Evolutionary conservation across 2,888 invertebrate genomes (phyloP), one percentile per base, ranked within the genome.

Genomic region (Leucozona laternaria): DNA sequence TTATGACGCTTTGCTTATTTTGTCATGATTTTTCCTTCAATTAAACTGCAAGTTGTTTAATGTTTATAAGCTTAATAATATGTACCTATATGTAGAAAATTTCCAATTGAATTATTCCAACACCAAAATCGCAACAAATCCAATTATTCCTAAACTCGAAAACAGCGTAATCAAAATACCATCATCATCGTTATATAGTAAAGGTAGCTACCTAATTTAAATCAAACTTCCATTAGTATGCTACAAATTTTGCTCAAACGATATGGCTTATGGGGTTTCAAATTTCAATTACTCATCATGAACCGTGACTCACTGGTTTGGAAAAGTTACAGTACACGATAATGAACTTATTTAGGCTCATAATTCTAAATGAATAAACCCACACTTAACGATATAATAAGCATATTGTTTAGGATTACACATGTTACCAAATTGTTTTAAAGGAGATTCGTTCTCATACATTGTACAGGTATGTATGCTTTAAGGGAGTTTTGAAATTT

Each of bases 341-440:
- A 43, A 43, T 43, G 6, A n/a, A 43, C 43, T 43, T 43, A 43
- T n/a, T n/a, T 43, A n/a, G 43, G 43, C n/a, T n/a, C 43, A 43
- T 43, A 43, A 43, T n/a, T n/a, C n/a, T 43, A n/a, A 43, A n/a
- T 43, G n/a, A n/a, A 43, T 43, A n/a, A 43, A 43, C n/a, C n/a
- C 40, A 15, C 43, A 6, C 34, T 37, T 40, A 43, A 43, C 7
- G 43, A n/a, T 43, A 43, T 43, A 43, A 43, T 43, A 43, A n/a
- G n/a, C 43, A 43, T n/a, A 43, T n/a, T 43, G 43, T 43, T 7
- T 7, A n/a, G 7, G 43, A 43, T 8, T n/a, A 2, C n/a, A 43
- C 43, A 43, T 43, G n/a, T n/a, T 43, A 43, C n/a, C 6, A 43
- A 43, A 43, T 2, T n/a, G 6, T 43, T 43, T n/a, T 6, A 6